Evolutionary conservation across 2,888 invertebrate genomes (phyloP), one percentile per base, ranked within the genome.

Genomic region (Zaprionus obscuricornis): DNA sequence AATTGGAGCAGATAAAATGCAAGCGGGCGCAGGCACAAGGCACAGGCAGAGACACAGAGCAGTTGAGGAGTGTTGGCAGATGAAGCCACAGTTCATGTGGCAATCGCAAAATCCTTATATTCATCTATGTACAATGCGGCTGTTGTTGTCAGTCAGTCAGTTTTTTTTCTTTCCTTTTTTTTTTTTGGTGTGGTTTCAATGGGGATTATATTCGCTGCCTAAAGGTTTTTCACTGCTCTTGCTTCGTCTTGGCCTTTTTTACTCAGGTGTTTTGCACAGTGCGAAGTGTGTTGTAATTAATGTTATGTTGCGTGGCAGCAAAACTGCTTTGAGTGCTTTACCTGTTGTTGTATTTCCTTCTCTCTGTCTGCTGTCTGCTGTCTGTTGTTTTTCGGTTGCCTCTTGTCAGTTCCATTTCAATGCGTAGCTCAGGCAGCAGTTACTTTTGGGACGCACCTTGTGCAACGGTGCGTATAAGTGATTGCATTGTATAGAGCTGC

Each of bases 1-100:
- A 81, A 81, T 66, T 83, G 84, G 81, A 77, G 84, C 84, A 83
- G 69, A 83, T 67, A 72, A 83, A 79, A 74, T 77, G 74, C 71
- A 74, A 56, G 46, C 49, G 54, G 42, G 33, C n/a, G 57, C 56
- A 22, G 11, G 20, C 14, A n/a, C 14, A 14, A 17, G 11, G n/a
- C n/a, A 8, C 16, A 4, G 8, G 14, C 26, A 8, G 8, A 10
- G 8, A 26, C 20, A 39, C 13, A 13, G 45, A 8, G 20, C 10
- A n/a, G n/a, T n/a, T n/a, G n/a, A n/a, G n/a, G n/a, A n/a, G n/a
- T n/a, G n/a, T n/a, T n/a, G 7, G 22, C 22, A 5, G 22, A 4
- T 5, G 22, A 4, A 22, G 22, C 46, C 33, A 55, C 42, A 76
- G 66, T 74, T 73, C 60, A 71, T 58, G 26, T 76, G 75, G 77